A percentile compares a stretch with the other conserved stretches of the same genome.
phyloP scores from a whole-genome alignment of 2,113 vertebrate species.

The Alethe castanea region DNA sequence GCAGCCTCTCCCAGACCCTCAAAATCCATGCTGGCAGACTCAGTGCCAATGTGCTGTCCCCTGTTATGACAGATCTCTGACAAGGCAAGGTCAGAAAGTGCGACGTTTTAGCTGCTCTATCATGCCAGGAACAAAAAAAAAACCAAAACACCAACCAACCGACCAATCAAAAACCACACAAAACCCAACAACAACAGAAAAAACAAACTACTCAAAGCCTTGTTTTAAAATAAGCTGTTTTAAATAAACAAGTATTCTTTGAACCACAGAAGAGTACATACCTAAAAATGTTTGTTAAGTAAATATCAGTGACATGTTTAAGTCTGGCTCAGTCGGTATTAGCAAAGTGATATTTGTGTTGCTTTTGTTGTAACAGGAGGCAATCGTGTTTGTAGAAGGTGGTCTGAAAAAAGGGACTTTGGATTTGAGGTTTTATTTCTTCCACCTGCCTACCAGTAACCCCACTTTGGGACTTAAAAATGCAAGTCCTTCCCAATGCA shows the following conservation, averaged over 20 bases:
- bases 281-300: neutral
- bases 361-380: neutral
- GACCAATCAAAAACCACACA: accelerated
- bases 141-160: neutral
- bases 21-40: neutral
- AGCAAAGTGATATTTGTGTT: neutral
- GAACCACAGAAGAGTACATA: slow-evolving; percentile 2
- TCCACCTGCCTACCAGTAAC: neutral
- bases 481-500: neutral
- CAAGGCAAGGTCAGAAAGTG: neutral
- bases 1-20: neutral
- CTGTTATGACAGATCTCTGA: neutral
- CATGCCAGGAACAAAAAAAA: neutral
- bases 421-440: neutral
- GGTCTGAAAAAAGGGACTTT: neutral
- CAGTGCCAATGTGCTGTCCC: neutral
- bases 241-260: slow-evolving; percentile 9
- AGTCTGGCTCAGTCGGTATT: neutral
- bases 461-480: neutral
- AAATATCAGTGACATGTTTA: slow-evolving; percentile 25
- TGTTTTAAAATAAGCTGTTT: slow-evolving; percentile 10
- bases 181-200: neutral
- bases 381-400: neutral
- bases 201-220: neutral
- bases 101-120: neutral